Conservation (phyloP, 2,113 vertebrate species). For the Scartelaos histophorus region DNA sequence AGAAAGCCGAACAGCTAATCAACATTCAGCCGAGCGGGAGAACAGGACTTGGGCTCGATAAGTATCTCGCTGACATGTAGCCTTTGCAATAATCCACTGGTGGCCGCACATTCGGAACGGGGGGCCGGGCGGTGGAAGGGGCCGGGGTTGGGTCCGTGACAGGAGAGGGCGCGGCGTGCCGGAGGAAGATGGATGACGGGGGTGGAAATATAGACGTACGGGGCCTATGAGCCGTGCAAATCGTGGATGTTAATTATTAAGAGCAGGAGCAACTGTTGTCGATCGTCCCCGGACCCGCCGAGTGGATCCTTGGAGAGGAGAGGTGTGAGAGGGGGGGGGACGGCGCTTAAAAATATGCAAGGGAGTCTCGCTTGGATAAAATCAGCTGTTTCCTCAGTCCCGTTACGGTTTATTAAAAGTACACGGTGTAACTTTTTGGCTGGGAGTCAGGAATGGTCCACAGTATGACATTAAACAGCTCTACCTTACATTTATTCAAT, state of each 20-base stretch:
- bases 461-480: neutral
- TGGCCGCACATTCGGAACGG: conserved; percentile 66
- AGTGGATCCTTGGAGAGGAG: conserved; percentile 13
- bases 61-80: conserved; percentile 65
- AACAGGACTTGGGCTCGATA: conserved; percentile 58
- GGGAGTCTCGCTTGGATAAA: neutral
- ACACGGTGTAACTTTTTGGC: too few relatives aligned
- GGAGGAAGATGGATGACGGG: conserved; percentile 27
- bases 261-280: conserved; percentile 44
- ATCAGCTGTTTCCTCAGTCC: neutral
- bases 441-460: too few relatives aligned
- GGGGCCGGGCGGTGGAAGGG: conserved; percentile 39
- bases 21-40: conserved; percentile 67
- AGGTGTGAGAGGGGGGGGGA: neutral
- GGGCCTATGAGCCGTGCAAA: conserved; percentile 29
- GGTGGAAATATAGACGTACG: conserved; percentile 26
- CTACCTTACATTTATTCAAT: neutral
- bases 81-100: conserved; percentile 76
- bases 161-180: conserved; percentile 2
- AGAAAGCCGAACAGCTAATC: conserved; percentile 58
- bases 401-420: too few relatives aligned
- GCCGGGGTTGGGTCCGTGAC: conserved; percentile 24
- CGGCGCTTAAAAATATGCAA: neutral
- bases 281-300: conserved; percentile 32
- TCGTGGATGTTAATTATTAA: conserved; percentile 59